Evolutionary conservation across 2,113 vertebrate species (phyloP).

Genomic region (Miniopterus natalensis): DNA sequence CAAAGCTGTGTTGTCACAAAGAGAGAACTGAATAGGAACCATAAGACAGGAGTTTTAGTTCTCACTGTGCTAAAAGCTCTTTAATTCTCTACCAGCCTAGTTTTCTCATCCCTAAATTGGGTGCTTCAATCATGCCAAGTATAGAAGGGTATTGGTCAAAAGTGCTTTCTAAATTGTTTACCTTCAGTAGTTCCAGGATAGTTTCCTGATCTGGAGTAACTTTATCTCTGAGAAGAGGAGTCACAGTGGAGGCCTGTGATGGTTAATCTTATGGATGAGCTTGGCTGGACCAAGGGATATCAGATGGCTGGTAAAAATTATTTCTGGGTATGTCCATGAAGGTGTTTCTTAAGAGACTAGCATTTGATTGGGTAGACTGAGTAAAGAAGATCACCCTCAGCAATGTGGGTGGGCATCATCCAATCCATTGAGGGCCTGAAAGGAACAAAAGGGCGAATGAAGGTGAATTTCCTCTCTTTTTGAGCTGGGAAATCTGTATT

Average conservation of each 20-base stretch:
- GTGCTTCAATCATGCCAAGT: background rate
- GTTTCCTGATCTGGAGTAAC: background rate
- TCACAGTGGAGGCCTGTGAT: background rate
- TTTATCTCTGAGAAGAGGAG: background rate
- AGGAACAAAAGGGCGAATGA: background rate
- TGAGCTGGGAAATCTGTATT: background rate
- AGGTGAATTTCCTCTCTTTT: background rate
- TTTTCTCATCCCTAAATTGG: background rate
- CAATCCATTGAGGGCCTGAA: too few species aligned
- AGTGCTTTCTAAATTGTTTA: background rate
- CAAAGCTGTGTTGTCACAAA: background rate
- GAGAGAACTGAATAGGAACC: background rate
- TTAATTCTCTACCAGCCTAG: background rate
- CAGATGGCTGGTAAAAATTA: background rate
- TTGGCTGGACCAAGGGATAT: background rate
- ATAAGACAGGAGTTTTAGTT: background rate
- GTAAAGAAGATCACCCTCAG: background rate
- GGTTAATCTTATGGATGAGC: background rate
- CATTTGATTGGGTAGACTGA: background rate
- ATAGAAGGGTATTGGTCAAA: background rate
- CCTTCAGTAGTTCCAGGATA: background rate
- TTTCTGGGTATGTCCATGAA: background rate
- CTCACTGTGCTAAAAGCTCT: background rate
- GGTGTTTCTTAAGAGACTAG: background rate
- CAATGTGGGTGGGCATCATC: background rate